Percentiles rank a stretch among this genome's conserved stretches.
These are phyloP conservation scores for Chloroceryle amazona DNA, from an alignment of 2,797 vertebrate species.

Conservation along the genomic window DNA sequence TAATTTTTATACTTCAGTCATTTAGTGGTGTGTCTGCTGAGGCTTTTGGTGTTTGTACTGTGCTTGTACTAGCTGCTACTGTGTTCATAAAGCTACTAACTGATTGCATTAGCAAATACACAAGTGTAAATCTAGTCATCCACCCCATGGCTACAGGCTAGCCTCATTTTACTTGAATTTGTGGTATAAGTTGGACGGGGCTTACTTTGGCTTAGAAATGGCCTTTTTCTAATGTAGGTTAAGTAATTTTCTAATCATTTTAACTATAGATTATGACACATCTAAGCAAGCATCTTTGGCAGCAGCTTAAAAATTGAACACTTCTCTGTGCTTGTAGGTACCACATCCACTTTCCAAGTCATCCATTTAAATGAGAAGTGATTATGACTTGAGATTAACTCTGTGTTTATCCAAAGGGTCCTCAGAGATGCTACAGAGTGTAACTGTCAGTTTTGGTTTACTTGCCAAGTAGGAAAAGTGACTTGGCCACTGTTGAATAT, in stretches of 20 bases:
- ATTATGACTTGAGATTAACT: neutral
- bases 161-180: neutral
- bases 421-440: neutral
- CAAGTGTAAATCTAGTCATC: neutral
- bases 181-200: neutral
- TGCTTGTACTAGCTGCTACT: neutral
- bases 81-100: neutral
- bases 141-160: neutral
- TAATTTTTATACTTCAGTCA: neutral
- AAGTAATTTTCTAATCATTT: neutral
- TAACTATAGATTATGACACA: neutral
- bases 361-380: neutral
- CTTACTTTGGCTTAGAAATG: neutral
- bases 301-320: neutral
- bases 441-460: neutral
- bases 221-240: neutral
- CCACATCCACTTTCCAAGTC: neutral
- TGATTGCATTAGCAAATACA: neutral
- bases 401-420: neutral
- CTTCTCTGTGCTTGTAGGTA: neutral
- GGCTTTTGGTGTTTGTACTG: neutral
- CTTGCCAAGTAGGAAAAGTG: neutral
- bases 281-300: neutral
- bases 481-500: neutral
- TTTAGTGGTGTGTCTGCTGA: neutral